Base-by-base conservation (phyloP, 2,113 vertebrate genomes). In the Riparia riparia region DNA sequence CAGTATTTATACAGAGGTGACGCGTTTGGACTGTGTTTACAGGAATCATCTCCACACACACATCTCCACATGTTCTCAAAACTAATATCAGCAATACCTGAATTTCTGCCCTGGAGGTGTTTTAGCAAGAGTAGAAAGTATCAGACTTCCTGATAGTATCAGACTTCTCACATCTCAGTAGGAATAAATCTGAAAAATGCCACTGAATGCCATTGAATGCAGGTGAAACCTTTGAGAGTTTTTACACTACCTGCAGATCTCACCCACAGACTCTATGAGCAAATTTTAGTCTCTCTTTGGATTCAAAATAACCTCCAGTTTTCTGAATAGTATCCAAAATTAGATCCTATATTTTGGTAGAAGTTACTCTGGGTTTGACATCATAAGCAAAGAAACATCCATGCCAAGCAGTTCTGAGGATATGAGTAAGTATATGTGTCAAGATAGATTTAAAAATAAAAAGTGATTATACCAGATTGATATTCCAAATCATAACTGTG, bases 371-470 rank as follows among this genome's bases (percentile, higher is more conserved):
- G 20, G 14, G 25, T 74, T 70, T 91, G 83, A 89, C 41, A 64
- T 65, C 72, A 50, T 78, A 56, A 64, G 8, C 47, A 92, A 93
- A 93, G 60, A 70, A 78, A 82, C 5, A 76, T 72, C 57, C n/a
- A 51, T 68, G 83, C 41, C 65, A 79, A 70, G 63, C 74, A 93
- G 25, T 61, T 94, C n/a, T 44, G 69, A 80, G 60, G 53, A 51
- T 81, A 71, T 83, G 61, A 93, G 84, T 82, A 91, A 79, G 47
- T 85, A 5, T 9, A 44, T 37, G 29, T 95, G 68, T 63, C 69
- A 85, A 61, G 70, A 82, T 11, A 47, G 64, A 56, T 81, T 89
- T 83, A 73, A 95, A 96, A 93, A 70, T 86, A 82, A 93, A 76
- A 93, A 86, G 12, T 42, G 14, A 80, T 93, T 88, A 39, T 39